Conservation (phyloP, 2,888 invertebrate genomes). For the Platycnemis pennipes region DNA sequence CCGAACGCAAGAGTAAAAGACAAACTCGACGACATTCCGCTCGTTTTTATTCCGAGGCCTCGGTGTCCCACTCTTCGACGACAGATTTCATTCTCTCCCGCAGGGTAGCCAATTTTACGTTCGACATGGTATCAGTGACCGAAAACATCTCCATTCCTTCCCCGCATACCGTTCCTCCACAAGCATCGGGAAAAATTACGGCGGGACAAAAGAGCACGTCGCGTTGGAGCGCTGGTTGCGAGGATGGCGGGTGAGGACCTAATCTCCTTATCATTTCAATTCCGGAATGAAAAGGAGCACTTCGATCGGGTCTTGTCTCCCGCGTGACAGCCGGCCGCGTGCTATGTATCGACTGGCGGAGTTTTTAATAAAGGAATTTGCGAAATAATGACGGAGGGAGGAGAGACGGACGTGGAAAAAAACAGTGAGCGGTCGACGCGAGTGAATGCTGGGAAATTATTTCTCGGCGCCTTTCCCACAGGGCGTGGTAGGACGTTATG, state of each 20-base stretch:
- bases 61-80: not conserved
- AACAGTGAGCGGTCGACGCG: not conserved
- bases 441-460: not conserved
- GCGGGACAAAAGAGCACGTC: not conserved
- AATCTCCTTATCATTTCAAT: slow-evolving; percentile 36
- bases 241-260: not conserved
- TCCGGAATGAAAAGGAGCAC: not conserved
- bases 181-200: not conserved
- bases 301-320: slow-evolving; percentile 5
- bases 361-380: slow-evolving; percentile 4
- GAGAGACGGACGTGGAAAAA: not conserved
- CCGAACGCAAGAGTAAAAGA: not conserved
- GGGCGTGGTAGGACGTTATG: too few species aligned
- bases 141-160: not conserved
- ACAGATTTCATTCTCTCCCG: not conserved
- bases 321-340: not conserved
- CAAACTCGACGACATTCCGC: not conserved
- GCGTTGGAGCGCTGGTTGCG: not conserved
- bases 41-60: not conserved
- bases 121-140: not conserved
- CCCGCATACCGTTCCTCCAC: not conserved
- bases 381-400: not conserved
- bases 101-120: not conserved
- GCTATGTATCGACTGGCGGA: not conserved
- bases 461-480: too few species aligned